Base-by-base conservation (phyloP, 2,797 vertebrate genomes). In the Schizopygopsis malacanthus region DNA sequence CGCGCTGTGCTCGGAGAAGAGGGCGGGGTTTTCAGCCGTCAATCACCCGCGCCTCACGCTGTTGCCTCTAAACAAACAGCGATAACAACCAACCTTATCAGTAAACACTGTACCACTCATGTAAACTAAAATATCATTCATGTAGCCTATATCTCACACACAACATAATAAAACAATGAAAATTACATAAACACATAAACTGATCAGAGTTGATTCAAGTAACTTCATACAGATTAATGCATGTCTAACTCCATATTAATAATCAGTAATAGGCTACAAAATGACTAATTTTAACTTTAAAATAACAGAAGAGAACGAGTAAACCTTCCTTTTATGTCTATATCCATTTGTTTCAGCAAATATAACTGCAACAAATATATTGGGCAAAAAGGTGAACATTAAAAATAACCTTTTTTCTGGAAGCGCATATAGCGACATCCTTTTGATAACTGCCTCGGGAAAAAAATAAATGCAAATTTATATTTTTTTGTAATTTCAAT, bases 81-180 rank as follows among this genome's bases (percentile, higher is more conserved):
- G 33, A 61, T n/a, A 77, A 25, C 56, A 59, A 20, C 18, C 22
- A 56, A 61, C 20, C 76, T 80, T 45, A 39, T 61, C 76, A 70
- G 63, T 59, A 79, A 79, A 69, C 43, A 22, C 15, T 18, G 37
- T 39, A 2, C 6, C 16, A 22, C 59, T 67, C 8, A 1, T 84
- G 45, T 67, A 77, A 67, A 6, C 22, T 15, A 6, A 69, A 67
- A 56, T 52, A 37, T 10, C 12, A 52, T 50, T 37, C 8, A 20
- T 20, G 11, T 41, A 50, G 12, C 45, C 13, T 67, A 41, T 54
- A 2, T 67, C 2, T 84, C 22, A 22, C 22, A 69, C 33, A 77
- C 6, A 11, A 28, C 39, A 41, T 59, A 25, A 85, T 39, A 81
- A 56, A 90, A 76, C 79, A 6, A 91, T 82, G 89, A 92, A 87